phyloP scores from a whole-genome alignment of 2,888 invertebrate genomes.

The Gerris lacustris region DNA sequence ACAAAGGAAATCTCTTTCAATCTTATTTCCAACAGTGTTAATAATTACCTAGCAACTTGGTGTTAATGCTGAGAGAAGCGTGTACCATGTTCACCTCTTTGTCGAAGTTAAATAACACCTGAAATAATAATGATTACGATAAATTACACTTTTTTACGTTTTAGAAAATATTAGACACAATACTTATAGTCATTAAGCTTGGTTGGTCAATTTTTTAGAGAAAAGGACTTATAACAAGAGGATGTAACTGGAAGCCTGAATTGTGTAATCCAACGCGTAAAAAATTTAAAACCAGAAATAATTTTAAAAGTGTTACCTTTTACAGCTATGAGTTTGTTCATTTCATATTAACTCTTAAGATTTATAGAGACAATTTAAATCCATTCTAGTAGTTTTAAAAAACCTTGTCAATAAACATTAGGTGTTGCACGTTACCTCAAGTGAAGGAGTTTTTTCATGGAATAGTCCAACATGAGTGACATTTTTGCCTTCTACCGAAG shows the following conservation, averaged over 20 bases:
- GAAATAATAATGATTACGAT: slow-evolving; percentile 19
- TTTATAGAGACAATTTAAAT: too few species aligned
- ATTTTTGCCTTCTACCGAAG: slow-evolving; percentile 35
- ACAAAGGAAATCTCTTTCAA: neutral
- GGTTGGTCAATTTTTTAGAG: too few species aligned
- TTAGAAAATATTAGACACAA: slow-evolving; percentile 5
- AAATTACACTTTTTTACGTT: neutral
- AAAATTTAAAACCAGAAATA: too few species aligned
- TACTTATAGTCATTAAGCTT: slow-evolving; percentile 18
- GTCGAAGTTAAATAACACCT: slow-evolving; percentile 50
- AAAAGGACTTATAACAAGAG: too few species aligned
- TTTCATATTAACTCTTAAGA: neutral
- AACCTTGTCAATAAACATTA: slow-evolving; percentile 5
- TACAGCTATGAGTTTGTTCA: neutral
- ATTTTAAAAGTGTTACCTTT: neutral
- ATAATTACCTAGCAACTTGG: slow-evolving; percentile 47
- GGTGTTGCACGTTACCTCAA: slow-evolving; percentile 34
- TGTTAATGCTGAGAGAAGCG: slow-evolving; percentile 60
- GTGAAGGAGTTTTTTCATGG: slow-evolving; percentile 46
- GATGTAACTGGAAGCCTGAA: too few species aligned
- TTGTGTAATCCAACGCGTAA: too few species aligned
- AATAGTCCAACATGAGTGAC: slow-evolving; percentile 46
- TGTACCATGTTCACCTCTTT: slow-evolving; percentile 58
- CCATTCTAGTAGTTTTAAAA: too few species aligned
- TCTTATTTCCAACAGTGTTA: neutral